phyloP scores from a whole-genome alignment of 2,113 vertebrate species.

The Ranitomeya imitator region DNA sequence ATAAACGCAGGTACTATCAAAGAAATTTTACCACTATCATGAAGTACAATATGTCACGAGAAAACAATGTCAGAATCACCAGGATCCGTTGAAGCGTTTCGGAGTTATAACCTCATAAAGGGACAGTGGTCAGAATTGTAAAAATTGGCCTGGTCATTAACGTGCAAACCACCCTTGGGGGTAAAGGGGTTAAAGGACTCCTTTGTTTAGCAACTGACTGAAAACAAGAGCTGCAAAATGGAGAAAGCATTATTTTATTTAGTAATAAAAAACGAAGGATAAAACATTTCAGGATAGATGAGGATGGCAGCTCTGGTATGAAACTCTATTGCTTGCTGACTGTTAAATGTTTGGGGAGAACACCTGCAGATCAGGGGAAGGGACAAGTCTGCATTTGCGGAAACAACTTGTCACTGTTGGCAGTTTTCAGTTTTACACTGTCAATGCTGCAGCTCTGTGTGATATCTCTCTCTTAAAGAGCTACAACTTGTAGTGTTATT shows the following conservation, averaged over 20 bases:
- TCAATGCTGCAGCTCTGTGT: neutral
- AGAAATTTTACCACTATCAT: too few species aligned
- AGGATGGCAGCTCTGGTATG: neutral
- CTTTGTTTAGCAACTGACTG: too few species aligned
- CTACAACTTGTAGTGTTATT: slow-evolving; percentile 4
- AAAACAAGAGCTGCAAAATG: neutral
- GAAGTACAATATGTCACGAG: too few species aligned
- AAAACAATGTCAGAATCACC: too few species aligned
- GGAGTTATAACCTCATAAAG: too few species aligned
- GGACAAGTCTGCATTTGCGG: neutral
- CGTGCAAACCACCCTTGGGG: too few species aligned
- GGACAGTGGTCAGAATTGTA: too few species aligned
- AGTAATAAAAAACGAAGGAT: slow-evolving; percentile 4
- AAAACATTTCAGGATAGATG: neutral
- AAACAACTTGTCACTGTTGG: slow-evolving; percentile 29
- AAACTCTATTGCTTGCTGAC: slow-evolving; percentile 22
- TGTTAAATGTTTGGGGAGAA: slow-evolving; percentile 39
- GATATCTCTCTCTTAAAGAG: neutral
- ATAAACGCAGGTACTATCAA: too few species aligned
- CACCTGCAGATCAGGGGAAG: slow-evolving; percentile 40
- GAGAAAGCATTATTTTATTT: neutral
- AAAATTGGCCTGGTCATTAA: too few species aligned
- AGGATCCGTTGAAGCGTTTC: too few species aligned
- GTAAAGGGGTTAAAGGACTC: too few species aligned
- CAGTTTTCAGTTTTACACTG: slow-evolving; percentile 23